Percentiles rank a stretch among this genome's conserved stretches.
Evolutionary conservation across 2,113 vertebrate species (phyloP).

Genomic region (Tonatia bakeri): DNA sequence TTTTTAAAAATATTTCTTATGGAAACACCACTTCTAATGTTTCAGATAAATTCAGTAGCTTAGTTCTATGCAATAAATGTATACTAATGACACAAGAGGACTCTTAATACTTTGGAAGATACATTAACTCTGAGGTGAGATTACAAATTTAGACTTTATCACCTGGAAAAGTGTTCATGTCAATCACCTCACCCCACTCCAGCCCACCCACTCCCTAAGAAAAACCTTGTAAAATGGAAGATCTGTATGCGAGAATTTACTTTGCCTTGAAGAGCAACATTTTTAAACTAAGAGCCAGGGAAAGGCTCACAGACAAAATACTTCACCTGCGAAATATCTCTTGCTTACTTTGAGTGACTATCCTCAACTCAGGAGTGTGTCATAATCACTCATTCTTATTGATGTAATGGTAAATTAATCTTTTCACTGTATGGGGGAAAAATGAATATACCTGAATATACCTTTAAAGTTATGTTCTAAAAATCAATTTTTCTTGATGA

Average conservation of each 20-base stretch:
- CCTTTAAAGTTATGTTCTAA: slow-evolving; percentile 49
- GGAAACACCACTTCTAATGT: not conserved
- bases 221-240: not conserved
- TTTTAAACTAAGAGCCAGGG: slow-evolving; percentile 50
- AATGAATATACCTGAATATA: slow-evolving; percentile 35
- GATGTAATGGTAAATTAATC: slow-evolving; percentile 65
- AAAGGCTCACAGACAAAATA: slow-evolving; percentile 54
- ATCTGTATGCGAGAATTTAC: slow-evolving; percentile 44
- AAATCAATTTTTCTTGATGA: slow-evolving; percentile 61
- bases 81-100: not conserved
- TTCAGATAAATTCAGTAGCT: not conserved
- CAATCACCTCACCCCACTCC: not conserved
- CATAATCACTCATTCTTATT: slow-evolving; percentile 65
- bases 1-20: not conserved
- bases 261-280: slow-evolving; percentile 45
- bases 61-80: not conserved
- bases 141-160: slow-evolving; percentile 28
- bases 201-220: not conserved
- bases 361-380: slow-evolving; percentile 46
- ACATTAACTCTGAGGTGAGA: not conserved
- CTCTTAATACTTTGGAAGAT: not conserved
- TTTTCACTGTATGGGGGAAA: not conserved
- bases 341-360: slow-evolving; percentile 61
- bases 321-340: slow-evolving; percentile 65
- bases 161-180: not conserved